Percentiles rank a stretch among this genome's conserved stretches.
phyloP scores from a whole-genome alignment of 2,797 vertebrate species.

The Crocodylus rhombifer region DNA sequence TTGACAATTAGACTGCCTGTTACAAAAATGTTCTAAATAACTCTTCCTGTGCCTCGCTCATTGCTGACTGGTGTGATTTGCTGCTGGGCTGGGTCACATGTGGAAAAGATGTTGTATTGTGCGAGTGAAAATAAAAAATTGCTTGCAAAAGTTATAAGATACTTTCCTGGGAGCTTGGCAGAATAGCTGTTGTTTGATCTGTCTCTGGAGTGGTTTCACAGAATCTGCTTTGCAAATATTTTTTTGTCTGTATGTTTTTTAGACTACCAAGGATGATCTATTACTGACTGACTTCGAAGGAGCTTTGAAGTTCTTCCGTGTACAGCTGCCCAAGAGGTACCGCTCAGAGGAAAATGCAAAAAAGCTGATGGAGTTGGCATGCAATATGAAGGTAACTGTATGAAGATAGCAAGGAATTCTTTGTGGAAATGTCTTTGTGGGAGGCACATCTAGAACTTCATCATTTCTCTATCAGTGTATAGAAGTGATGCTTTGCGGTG shows the following conservation, averaged over 20 bases:
- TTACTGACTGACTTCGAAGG: conserved; percentile 97
- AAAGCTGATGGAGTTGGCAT: conserved; percentile 98
- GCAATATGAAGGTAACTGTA: conserved; percentile 94
- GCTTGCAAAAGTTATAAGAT: background rate
- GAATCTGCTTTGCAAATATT: background rate
- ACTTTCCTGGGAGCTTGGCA: background rate
- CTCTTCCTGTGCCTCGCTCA: background rate
- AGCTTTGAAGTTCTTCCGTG: conserved; percentile 97
- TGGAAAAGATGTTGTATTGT: background rate
- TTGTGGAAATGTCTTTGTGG: background rate
- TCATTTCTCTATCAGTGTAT: fast-evolving
- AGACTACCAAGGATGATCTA: conserved; percentile 98
- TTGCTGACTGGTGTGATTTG: background rate
- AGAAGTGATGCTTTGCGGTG: background rate
- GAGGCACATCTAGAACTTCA: background rate
- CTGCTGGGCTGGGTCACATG: background rate
- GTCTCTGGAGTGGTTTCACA: background rate
- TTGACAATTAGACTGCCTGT: background rate
- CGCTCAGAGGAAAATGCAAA: conserved; percentile 99
- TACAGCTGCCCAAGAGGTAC: conserved; percentile 98
- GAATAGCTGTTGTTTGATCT: background rate
- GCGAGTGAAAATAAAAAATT: background rate
- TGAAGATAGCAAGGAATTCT: background rate
- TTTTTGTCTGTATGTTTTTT: conserved; percentile 27
- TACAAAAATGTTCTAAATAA: background rate